A percentile compares a stretch with the other conserved stretches of the same genome.
These are phyloP conservation scores for Thyatira batis DNA, from an alignment of 2,888 invertebrate species.

Conservation along the genomic window DNA sequence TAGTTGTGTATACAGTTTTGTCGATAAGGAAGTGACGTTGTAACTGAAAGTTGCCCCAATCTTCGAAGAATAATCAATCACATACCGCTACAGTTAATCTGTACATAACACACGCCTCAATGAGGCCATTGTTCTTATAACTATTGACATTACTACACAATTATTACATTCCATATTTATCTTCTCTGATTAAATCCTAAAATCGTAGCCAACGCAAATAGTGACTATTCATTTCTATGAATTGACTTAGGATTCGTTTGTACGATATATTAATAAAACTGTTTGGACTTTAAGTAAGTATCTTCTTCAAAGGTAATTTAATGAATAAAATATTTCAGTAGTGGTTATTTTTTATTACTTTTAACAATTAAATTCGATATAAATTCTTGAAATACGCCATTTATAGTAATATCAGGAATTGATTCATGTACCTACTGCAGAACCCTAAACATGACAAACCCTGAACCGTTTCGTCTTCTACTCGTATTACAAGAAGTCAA, in stretches of 20 bases:
- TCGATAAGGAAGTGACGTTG: background rate
- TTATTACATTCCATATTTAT: conserved; percentile 44
- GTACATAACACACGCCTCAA: background rate
- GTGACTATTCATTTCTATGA: background rate
- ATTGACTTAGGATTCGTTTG: background rate
- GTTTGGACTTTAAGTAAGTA: background rate
- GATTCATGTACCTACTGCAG: too few species aligned
- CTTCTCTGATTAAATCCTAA: conserved; percentile 47
- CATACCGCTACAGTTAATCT: background rate
- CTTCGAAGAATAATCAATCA: background rate
- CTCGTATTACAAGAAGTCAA: too few species aligned
- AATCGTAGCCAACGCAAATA: conserved; percentile 12
- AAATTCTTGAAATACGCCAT: too few species aligned
- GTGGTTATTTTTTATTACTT: background rate
- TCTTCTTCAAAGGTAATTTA: too few species aligned
- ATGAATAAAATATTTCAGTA: background rate
- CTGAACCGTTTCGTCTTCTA: too few species aligned
- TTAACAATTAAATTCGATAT: too few species aligned
- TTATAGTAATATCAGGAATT: too few species aligned
- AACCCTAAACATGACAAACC: too few species aligned
- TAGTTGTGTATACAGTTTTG: background rate
- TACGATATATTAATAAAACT: background rate
- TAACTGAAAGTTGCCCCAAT: background rate
- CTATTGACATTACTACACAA: conserved; percentile 10
- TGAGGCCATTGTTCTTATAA: background rate